Evolutionary conservation across 2,113 vertebrate species (phyloP).

Genomic region (Amazona guildingii): DNA sequence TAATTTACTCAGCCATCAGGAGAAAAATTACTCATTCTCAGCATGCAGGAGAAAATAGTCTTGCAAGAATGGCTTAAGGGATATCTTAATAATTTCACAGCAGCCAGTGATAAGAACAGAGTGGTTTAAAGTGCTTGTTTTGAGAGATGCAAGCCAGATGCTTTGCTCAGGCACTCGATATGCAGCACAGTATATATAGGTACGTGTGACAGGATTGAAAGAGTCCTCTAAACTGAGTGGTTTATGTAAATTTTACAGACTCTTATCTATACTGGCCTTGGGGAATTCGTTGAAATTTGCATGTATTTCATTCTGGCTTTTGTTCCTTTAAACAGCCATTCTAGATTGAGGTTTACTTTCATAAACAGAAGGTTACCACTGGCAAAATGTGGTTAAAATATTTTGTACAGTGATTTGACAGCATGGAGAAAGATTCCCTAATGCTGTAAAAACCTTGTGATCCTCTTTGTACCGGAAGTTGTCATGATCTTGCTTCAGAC

Average conservation of each 20-base stretch:
- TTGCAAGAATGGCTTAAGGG: not conserved
- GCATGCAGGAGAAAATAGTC: not conserved
- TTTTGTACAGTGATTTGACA: not conserved
- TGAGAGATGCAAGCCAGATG: not conserved
- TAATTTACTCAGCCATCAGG: not conserved
- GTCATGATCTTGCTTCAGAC: not conserved
- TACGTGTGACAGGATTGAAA: not conserved
- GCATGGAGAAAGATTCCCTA: not conserved
- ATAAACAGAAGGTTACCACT: not conserved
- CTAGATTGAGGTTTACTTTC: not conserved
- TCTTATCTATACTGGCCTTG: not conserved
- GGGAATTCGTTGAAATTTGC: not conserved
- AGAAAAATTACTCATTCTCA: not conserved
- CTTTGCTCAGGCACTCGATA: not conserved
- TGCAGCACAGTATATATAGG: not conserved
- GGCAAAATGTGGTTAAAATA: not conserved
- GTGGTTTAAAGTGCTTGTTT: not conserved
- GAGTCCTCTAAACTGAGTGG: not conserved
- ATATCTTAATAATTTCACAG: not conserved
- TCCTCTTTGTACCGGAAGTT: not conserved
- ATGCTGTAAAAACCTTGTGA: not conserved
- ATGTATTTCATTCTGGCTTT: not conserved
- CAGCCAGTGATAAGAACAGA: not conserved
- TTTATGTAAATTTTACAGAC: not conserved
- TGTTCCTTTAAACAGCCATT: not conserved